Percentiles rank a stretch among this genome's conserved stretches.
Evolutionary conservation across 2,113 vertebrate genomes (phyloP).

Genomic region (Gopherus evgoodei): DNA sequence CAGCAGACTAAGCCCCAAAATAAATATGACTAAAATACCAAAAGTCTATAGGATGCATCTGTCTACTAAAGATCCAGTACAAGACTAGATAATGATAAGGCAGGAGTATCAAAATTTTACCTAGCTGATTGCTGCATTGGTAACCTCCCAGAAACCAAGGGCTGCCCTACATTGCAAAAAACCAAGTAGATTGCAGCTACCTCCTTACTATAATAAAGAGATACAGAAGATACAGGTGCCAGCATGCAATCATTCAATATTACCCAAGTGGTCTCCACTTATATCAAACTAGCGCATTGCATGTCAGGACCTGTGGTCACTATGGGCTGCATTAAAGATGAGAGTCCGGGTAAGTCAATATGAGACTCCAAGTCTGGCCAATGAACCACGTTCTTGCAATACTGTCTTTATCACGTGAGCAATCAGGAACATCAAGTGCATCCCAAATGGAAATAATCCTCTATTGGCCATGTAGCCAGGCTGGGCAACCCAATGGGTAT

Average conservation of each 20-base stretch:
- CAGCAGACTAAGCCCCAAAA: not conserved
- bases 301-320: conserved; percentile 34
- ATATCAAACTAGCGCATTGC: not conserved
- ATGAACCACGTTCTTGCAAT: not conserved
- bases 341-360: conserved; percentile 47
- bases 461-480: not conserved
- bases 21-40: not conserved
- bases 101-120: not conserved
- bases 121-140: not conserved
- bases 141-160: conserved; percentile 25
- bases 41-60: conserved; percentile 17
- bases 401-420: not conserved
- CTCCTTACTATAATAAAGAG: conserved; percentile 15
- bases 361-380: conserved; percentile 42
- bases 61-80: not conserved
- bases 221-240: not conserved
- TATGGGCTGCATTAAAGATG: conserved; percentile 29
- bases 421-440: conserved; percentile 5
- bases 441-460: conserved; percentile 7
- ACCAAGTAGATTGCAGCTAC: conserved; percentile 11
- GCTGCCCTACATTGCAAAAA: not conserved
- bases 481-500: not conserved
- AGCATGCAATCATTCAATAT: conserved; percentile 48
- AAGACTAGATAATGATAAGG: conserved; percentile 1
- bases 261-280: not conserved